Percentiles rank a stretch among this genome's conserved stretches.
Evolutionary conservation across 2,888 invertebrate genomes (phyloP).

Genomic region (Endotricha flammealis): DNA sequence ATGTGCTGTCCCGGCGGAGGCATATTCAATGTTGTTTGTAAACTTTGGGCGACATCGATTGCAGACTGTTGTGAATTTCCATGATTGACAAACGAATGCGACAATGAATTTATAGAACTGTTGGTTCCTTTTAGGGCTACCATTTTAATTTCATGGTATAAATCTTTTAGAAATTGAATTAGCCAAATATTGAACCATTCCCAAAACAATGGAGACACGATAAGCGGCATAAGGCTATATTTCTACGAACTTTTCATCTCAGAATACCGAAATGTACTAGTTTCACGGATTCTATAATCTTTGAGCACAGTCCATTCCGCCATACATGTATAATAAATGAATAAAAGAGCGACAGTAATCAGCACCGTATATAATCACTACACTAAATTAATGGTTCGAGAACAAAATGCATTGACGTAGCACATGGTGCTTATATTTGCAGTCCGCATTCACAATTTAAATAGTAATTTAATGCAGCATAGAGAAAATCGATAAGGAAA

Average conservation of each 20-base stretch:
- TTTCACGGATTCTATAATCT: slow-evolving; percentile 14
- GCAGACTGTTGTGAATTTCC: slow-evolving; percentile 47
- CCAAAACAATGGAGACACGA: slow-evolving; percentile 64
- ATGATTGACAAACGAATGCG: slow-evolving; percentile 53
- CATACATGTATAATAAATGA: slow-evolving; percentile 12
- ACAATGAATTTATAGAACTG: slow-evolving; percentile 49
- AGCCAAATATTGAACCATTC: slow-evolving; percentile 74
- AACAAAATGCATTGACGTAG: slow-evolving; percentile 35
- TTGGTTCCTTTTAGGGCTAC: slow-evolving; percentile 64
- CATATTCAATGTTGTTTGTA: slow-evolving; percentile 57
- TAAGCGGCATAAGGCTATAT: slow-evolving; percentile 53
- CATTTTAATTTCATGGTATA: slow-evolving; percentile 74
- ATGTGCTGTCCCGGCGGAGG: slow-evolving; percentile 47
- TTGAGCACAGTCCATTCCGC: slow-evolving; percentile 5
- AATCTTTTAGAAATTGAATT: slow-evolving; percentile 63
- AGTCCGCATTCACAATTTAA: slow-evolving; percentile 63
- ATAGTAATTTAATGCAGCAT: slow-evolving; percentile 72
- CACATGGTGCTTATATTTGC: slow-evolving; percentile 52
- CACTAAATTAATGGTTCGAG: slow-evolving; percentile 29
- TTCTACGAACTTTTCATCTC: slow-evolving; percentile 23
- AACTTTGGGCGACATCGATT: slow-evolving; percentile 53
- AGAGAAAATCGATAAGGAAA: slow-evolving; percentile 75
- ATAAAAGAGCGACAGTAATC: slow-evolving; percentile 16
- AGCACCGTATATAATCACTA: slow-evolving; percentile 28
- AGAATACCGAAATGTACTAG: slow-evolving; percentile 19